Evolutionary conservation across 2,888 invertebrate species (phyloP).

Genomic region (Oscheius sp.): DNA sequence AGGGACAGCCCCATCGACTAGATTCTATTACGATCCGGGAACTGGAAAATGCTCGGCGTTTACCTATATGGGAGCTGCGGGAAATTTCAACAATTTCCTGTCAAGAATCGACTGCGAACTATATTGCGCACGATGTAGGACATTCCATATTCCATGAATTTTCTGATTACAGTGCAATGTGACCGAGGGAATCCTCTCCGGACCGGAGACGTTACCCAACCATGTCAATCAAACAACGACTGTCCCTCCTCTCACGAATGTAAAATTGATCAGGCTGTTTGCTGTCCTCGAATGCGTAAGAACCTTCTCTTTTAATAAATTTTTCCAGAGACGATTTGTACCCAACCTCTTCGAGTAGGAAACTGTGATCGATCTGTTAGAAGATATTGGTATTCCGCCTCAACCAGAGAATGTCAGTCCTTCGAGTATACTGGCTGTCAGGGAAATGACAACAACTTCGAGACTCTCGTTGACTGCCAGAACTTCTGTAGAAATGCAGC

Average conservation of each 20-base stretch:
- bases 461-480: constrained; percentile 58
- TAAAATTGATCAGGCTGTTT: constrained; percentile 60
- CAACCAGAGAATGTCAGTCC: constrained; percentile 59
- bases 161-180: constrained; percentile 52
- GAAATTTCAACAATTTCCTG: constrained; percentile 63
- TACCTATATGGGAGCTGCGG: constrained; percentile 58
- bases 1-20: constrained; percentile 53
- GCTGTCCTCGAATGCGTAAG: constrained; percentile 64
- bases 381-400: constrained; percentile 59
- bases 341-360: constrained; percentile 60
- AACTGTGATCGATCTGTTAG: constrained; percentile 59
- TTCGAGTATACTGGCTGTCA: constrained; percentile 65
- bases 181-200: constrained; percentile 58
- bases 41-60: constrained; percentile 56
- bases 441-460: constrained; percentile 66
- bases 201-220: constrained; percentile 58
- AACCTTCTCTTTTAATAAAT: too few relatives aligned
- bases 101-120: constrained; percentile 59
- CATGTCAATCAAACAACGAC: constrained; percentile 53
- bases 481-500: constrained; percentile 61
- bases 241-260: constrained; percentile 64
- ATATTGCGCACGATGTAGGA: constrained; percentile 52
- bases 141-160: not conserved
- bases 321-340: constrained; percentile 63
- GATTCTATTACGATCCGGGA: constrained; percentile 56